Conservation (phyloP, 2,113 vertebrate species). For the Monopterus albus region DNA sequence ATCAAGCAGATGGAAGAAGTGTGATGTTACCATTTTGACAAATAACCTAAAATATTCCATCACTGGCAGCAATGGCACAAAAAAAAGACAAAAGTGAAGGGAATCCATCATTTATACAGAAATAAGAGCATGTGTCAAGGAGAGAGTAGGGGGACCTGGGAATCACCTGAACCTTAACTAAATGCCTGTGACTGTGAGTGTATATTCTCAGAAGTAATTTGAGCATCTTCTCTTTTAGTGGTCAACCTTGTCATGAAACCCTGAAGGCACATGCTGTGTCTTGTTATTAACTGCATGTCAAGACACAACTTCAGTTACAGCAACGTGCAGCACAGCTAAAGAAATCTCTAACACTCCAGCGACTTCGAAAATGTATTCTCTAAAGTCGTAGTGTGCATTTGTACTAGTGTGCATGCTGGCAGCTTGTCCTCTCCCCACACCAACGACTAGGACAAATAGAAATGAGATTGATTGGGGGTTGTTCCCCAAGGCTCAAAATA, state of each 20-base stretch:
- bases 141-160: neutral
- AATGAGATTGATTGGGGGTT: neutral
- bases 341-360: neutral
- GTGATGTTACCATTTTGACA: too few relatives aligned
- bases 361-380: neutral
- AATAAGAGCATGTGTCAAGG: too few relatives aligned
- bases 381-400: too few relatives aligned
- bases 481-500: constrained; percentile 15
- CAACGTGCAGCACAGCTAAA: neutral
- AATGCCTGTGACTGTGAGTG: neutral
- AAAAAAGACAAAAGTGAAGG: neutral
- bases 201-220: neutral
- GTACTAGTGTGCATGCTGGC: neutral
- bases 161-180: constrained; percentile 25
- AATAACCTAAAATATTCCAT: too few relatives aligned
- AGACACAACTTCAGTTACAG: neutral
- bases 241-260: neutral
- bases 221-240: constrained; percentile 10
- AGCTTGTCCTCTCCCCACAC: neutral
- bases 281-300: constrained; percentile 22
- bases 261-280: neutral
- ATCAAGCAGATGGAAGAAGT: neutral
- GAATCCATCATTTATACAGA: too few relatives aligned
- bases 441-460: neutral
- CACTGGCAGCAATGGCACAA: too few relatives aligned